phyloP scores from a whole-genome alignment of 2,797 vertebrate species.

The Chelonia mydas region DNA sequence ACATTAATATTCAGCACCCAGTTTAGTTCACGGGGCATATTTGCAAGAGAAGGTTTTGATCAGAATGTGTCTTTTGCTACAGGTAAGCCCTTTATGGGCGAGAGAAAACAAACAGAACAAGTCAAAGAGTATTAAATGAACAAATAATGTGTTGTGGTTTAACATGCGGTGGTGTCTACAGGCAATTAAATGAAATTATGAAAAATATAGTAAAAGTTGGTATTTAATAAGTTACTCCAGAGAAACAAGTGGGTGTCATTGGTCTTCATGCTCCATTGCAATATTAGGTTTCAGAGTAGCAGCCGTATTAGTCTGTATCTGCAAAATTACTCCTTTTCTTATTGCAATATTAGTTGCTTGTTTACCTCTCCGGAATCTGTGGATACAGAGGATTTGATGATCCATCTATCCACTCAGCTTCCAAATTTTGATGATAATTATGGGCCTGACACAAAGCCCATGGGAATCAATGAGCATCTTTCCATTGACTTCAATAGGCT shows the following conservation, averaged over 20 bases:
- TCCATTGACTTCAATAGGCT: slow-evolving; percentile 36
- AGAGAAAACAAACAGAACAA: not conserved
- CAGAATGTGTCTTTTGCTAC: not conserved
- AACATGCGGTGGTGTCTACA: not conserved
- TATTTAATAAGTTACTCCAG: not conserved
- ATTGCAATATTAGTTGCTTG: not conserved
- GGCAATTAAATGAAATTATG: not conserved
- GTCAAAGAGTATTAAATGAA: accelerated
- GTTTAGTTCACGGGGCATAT: not conserved
- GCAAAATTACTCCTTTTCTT: no score
- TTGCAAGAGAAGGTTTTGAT: not conserved
- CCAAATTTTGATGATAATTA: not conserved
- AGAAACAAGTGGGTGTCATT: not conserved
- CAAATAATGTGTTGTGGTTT: accelerated
- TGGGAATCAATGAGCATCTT: not conserved
- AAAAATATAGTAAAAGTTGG: not conserved
- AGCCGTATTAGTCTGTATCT: no score
- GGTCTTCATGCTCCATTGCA: accelerated
- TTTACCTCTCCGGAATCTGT: not conserved
- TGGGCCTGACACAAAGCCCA: not conserved
- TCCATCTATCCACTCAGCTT: accelerated
- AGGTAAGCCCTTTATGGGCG: not conserved
- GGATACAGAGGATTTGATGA: not conserved
- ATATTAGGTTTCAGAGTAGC: not conserved
- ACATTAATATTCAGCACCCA: not conserved